Base-by-base conservation (phyloP, 2,113 vertebrate species). In the Amblyopsis rosae region DNA sequence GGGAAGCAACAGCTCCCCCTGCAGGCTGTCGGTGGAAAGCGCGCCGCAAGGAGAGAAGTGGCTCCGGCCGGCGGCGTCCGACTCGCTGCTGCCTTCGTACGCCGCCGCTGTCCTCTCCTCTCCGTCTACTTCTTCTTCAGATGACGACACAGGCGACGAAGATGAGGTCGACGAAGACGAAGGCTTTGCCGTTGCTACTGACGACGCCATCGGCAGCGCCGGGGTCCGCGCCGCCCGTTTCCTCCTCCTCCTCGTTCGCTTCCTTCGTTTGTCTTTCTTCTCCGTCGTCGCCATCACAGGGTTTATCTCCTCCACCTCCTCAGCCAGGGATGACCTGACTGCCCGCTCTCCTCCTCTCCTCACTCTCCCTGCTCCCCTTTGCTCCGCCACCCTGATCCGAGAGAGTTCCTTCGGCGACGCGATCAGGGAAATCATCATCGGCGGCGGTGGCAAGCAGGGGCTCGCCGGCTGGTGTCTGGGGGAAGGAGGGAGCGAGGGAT, bases 361-460 rank as follows among this genome's bases (percentile, higher is more conserved):
- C 16, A 19, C 48, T 11, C n/a, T 33, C 16, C 32, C 48, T 11
- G 26, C 32, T 12, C 7, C 47, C 3, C 0, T 0, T 3, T 49
- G 45, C 0, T 62, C 58, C 8, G 33, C 15, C 3, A 1, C 3
- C 26, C 33, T 26, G 4, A 41, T 11, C 35, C 48, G 92, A 90
- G 88, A 41, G 35, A 0, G 7, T 8, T 41, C 35, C 35, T 6
- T 8, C 35, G 35, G 35, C 4, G 35, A 8, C 35, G 35, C 6
- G 35, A 8, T 8, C 35, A 5, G 35, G 89, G 91, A 68, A 94
- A 91, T 80, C 19, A 91, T 85, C n/a, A 94, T 92, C 56, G 94
- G 82, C 58, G 68, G 35, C 51, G 74, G 0, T 0, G 56, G 56
- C 26, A 2, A 57, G 55, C 10, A 56, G 15, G 19, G 55, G 56